Evolutionary conservation across 2,797 vertebrate genomes (phyloP).

Genomic region (Pyrrhura leucotis): DNA sequence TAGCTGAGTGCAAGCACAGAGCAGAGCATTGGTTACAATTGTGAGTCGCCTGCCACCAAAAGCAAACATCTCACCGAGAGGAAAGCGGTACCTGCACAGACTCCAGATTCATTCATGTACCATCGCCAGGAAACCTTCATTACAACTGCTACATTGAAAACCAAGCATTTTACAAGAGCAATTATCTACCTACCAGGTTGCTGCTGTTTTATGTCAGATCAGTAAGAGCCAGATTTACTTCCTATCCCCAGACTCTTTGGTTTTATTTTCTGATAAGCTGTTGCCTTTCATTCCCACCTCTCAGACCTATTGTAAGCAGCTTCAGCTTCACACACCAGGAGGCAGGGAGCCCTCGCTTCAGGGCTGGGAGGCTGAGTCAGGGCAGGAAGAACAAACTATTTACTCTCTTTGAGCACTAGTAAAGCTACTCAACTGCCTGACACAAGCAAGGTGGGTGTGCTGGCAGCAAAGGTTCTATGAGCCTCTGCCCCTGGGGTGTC

Average conservation of each 20-base stretch:
- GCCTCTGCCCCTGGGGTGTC: not conserved
- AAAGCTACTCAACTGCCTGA: not conserved
- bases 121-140: not conserved
- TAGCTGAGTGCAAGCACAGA: not conserved
- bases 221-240: not conserved
- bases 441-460: not conserved
- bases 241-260: not conserved
- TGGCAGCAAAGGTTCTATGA: not conserved
- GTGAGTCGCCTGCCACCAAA: not conserved
- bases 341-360: not conserved
- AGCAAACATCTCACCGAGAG: rapidly evolving
- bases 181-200: not conserved
- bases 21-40: not conserved
- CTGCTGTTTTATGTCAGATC: not conserved
- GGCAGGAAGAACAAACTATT: not conserved
- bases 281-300: not conserved
- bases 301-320: not conserved
- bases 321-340: not conserved
- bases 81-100: not conserved
- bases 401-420: not conserved
- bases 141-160: not conserved
- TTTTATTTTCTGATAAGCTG: slow-evolving; percentile 20
- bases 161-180: not conserved
- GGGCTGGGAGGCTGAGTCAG: not conserved
- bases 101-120: not conserved